Conservation (phyloP, 2,113 vertebrate species). For the Corythornis cristatus region DNA sequence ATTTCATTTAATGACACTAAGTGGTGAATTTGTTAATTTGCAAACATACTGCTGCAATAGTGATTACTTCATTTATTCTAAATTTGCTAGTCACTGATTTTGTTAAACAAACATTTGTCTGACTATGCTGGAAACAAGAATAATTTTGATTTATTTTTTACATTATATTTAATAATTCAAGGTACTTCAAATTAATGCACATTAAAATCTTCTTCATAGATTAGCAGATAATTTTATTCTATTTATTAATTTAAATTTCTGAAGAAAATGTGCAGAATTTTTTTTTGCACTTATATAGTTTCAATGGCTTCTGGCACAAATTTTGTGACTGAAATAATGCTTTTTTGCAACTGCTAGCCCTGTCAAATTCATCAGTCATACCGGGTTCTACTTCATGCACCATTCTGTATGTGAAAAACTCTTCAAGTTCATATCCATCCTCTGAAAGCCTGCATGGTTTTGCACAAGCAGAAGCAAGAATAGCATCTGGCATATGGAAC, state of each 20-base stretch:
- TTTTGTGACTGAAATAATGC: not conserved
- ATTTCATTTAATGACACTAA: not conserved
- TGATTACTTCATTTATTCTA: not conserved
- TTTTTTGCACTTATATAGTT: not conserved
- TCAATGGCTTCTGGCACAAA: not conserved
- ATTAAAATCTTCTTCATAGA: too few relatives aligned
- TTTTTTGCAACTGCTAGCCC: not conserved
- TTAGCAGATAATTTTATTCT: too few relatives aligned
- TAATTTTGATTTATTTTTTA: too few relatives aligned
- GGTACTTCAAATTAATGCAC: too few relatives aligned
- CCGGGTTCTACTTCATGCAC: not conserved
- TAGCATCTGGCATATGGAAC: not conserved
- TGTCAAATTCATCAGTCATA: not conserved
- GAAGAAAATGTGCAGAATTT: not conserved
- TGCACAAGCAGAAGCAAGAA: not conserved
- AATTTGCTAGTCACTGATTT: not conserved
- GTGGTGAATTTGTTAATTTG: not conserved
- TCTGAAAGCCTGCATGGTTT: not conserved
- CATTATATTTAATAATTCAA: too few relatives aligned
- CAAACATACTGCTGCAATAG: not conserved
- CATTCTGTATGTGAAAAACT: not conserved
- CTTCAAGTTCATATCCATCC: not conserved
- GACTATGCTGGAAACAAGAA: not conserved
- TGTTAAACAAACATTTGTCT: not conserved
- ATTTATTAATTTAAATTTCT: not conserved